These are phyloP conservation scores for Podarcis raffonei DNA, from an alignment of 2,113 vertebrate species.

Conservation along the genomic window DNA sequence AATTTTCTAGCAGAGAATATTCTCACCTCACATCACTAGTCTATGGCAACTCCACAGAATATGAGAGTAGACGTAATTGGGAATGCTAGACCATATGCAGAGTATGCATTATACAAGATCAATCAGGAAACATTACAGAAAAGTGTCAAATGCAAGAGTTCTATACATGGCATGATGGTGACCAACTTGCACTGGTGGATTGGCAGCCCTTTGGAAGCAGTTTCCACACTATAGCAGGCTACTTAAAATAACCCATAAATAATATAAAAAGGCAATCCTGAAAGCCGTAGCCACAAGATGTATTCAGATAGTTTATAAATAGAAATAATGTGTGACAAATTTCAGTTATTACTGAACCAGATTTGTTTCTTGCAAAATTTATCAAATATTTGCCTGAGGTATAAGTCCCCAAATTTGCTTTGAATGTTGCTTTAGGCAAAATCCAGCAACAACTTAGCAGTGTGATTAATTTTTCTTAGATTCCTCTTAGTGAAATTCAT, in stretches of 20 bases:
- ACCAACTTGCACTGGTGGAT: background rate
- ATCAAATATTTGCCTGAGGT: background rate
- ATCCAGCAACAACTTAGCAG: background rate
- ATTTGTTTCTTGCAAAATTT: background rate
- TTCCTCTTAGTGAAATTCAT: background rate
- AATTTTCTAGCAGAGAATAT: too few species aligned
- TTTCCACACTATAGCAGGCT: background rate
- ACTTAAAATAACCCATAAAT: background rate
- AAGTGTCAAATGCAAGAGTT: background rate
- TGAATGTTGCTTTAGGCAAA: background rate
- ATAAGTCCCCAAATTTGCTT: background rate
- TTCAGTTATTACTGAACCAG: background rate
- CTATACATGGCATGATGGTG: background rate
- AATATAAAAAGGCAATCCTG: background rate
- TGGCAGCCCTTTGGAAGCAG: background rate
- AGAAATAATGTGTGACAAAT: background rate
- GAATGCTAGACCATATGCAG: background rate
- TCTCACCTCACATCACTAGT: too few species aligned
- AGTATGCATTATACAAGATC: background rate
- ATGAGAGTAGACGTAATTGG: background rate
- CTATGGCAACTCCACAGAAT: background rate
- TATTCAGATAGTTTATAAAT: background rate
- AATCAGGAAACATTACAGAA: background rate
- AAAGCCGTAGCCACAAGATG: background rate
- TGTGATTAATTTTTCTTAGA: background rate